Evolutionary conservation across 1,140 invertebrate species (phyloP).

Genomic region (honey bee (Apis mellifera)): DNA sequence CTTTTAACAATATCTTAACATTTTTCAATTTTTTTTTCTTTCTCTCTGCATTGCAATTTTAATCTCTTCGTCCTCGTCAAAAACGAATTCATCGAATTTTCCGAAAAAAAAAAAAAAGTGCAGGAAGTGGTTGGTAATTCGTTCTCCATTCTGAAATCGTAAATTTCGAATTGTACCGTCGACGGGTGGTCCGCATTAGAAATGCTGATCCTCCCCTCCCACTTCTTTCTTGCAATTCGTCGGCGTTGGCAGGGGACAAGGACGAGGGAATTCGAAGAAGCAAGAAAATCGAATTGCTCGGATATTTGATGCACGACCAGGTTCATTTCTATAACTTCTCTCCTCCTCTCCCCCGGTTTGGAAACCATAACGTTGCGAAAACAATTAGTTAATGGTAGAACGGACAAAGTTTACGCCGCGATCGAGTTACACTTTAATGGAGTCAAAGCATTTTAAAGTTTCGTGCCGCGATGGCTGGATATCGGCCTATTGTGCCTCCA

Average conservation of each 20-base stretch:
- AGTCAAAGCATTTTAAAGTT: conserved; percentile 39
- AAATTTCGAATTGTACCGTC: background rate
- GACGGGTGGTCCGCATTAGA: background rate
- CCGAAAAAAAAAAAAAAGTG: background rate
- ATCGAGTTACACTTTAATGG: conserved; percentile 34
- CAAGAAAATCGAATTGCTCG: conserved; percentile 27
- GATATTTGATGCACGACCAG: conserved; percentile 17
- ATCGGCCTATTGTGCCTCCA: background rate
- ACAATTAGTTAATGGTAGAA: conserved; percentile 49
- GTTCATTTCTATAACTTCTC: conserved; percentile 46
- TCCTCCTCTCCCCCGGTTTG: too few relatives aligned
- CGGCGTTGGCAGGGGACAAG: background rate
- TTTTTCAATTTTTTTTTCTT: background rate
- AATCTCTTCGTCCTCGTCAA: background rate
- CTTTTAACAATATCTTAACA: background rate
- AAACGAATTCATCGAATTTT: background rate
- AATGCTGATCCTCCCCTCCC: background rate
- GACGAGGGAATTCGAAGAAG: background rate
- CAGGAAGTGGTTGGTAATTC: background rate
- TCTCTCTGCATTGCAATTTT: too few relatives aligned
- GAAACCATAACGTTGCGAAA: conserved; percentile 36
- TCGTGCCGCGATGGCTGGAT: background rate
- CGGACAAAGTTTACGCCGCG: conserved; percentile 22
- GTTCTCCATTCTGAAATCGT: background rate
- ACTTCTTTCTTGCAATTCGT: background rate